Evolutionary conservation across 2,797 vertebrate species (phyloP).

Genomic region (Nyctibius grandis): DNA sequence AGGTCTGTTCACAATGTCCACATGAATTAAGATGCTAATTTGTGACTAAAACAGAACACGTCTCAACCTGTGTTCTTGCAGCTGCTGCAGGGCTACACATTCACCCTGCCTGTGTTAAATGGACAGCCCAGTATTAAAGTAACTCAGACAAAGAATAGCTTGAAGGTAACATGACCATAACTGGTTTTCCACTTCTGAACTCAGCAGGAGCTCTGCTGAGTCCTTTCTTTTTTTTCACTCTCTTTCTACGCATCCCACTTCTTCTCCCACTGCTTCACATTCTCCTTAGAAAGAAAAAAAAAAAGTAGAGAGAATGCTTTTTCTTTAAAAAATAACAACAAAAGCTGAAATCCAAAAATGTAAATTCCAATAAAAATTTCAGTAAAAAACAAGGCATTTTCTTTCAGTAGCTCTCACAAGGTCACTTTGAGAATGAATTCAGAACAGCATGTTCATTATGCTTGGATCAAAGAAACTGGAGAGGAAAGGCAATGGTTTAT

Average conservation of each 20-base stretch:
- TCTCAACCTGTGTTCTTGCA: neutral
- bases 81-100: neutral
- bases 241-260: neutral
- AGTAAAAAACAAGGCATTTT: neutral
- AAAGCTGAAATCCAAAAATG: neutral
- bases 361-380: neutral
- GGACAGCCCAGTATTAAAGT: neutral
- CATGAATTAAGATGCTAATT: neutral
- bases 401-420: neutral
- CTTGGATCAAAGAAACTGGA: neutral
- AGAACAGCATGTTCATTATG: neutral
- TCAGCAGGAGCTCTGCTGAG: neutral
- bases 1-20: neutral
- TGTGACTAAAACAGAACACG: neutral
- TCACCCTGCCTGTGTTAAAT: neutral
- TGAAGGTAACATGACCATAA: neutral
- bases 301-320: neutral
- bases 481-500: neutral
- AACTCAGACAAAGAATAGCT: neutral
- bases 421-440: neutral
- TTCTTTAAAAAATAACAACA: neutral
- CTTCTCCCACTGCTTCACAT: neutral
- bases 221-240: neutral
- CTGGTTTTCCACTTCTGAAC: neutral
- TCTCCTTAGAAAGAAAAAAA: neutral